A percentile compares a stretch with the other conserved stretches of the same genome.
Conservation (phyloP, 2,113 vertebrate genomes). For the Myrmecophaga tridactyla region DNA sequence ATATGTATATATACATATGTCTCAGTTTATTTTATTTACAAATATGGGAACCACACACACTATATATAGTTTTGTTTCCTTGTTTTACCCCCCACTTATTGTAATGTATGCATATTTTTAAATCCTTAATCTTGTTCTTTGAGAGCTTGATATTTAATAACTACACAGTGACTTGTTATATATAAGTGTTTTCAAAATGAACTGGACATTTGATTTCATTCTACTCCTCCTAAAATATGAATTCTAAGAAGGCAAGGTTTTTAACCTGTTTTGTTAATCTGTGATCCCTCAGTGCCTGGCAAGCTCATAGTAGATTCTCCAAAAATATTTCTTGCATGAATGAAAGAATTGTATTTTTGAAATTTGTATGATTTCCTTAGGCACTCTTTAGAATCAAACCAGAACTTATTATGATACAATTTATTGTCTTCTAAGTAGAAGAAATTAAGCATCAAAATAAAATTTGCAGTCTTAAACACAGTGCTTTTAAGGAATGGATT, state of each 20-base stretch:
- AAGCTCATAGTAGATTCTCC: neutral
- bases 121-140: conserved; percentile 17
- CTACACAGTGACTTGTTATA: neutral
- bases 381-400: neutral
- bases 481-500: neutral
- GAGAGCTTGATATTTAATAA: neutral
- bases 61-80: neutral
- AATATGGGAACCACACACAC: neutral
- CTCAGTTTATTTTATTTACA: neutral
- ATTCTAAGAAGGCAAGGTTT: neutral
- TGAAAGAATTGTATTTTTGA: neutral
- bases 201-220: neutral
- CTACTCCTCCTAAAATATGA: neutral
- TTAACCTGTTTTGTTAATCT: neutral
- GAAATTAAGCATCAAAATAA: neutral
- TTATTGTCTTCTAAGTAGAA: neutral
- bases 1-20: neutral
- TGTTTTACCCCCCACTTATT: neutral
- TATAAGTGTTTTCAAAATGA: neutral
- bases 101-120: neutral
- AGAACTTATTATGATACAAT: neutral
- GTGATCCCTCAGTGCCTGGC: neutral
- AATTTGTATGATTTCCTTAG: neutral
- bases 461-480: neutral
- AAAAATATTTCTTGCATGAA: conserved; percentile 25